Conservation (phyloP, 2,113 vertebrate species). For the Phoxinus phoxinus region DNA sequence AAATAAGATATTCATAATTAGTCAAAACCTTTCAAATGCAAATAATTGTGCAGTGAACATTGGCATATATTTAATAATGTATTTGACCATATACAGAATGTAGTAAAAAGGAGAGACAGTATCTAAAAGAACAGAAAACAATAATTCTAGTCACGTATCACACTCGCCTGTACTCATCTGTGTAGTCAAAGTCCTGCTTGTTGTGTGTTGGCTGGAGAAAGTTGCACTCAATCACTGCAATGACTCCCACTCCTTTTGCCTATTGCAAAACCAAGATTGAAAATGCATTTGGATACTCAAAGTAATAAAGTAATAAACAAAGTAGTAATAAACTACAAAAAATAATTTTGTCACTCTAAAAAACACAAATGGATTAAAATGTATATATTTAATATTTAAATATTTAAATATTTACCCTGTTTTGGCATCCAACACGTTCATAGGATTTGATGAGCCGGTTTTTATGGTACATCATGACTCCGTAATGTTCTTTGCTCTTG, state of each 20-base stretch:
- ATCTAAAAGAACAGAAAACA: too few species aligned
- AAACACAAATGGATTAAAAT: neutral
- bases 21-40: neutral
- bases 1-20: constrained; percentile 28
- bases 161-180: constrained; percentile 92
- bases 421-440: constrained; percentile 91
- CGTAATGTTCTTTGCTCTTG: constrained; percentile 93
- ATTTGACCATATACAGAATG: neutral
- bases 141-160: neutral
- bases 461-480: constrained; percentile 98
- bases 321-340: neutral
- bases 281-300: neutral
- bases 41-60: neutral
- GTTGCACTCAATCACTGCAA: constrained; percentile 93
- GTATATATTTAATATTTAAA: constrained; percentile 51
- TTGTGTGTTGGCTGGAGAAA: constrained; percentile 96
- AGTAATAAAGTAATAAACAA: neutral
- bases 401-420: constrained; percentile 74
- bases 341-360: neutral
- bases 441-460: constrained; percentile 97
- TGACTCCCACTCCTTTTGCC: constrained; percentile 92
- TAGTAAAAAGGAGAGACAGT: neutral
- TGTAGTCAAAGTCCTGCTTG: constrained; percentile 95
- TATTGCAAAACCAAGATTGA: constrained; percentile 62
- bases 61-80: neutral